phyloP scores from a whole-genome alignment of 1,140 invertebrate species.

The Cydia splendana region DNA sequence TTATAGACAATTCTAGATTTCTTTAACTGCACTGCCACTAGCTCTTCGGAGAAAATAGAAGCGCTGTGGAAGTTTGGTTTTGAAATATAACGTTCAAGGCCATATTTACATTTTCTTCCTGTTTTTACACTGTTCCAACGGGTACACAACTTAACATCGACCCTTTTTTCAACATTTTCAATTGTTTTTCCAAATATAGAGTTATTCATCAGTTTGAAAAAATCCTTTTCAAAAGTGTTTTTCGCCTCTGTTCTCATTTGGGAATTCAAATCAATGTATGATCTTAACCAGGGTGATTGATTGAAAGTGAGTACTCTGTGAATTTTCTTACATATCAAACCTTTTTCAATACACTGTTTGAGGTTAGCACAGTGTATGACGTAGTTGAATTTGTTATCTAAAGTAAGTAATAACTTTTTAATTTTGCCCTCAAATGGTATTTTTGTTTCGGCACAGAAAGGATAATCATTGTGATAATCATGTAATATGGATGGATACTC shows the following conservation, averaged over 20 bases:
- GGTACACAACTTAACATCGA: slow-evolving; percentile 36
- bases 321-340: neutral
- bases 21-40: slow-evolving; percentile 56
- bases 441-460: slow-evolving; percentile 58
- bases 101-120: slow-evolving; percentile 32
- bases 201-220: slow-evolving; percentile 17
- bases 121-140: too few species aligned
- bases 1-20: slow-evolving; percentile 52
- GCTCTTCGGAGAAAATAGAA: slow-evolving; percentile 59
- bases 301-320: neutral
- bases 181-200: neutral
- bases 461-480: slow-evolving; percentile 67
- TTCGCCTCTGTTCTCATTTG: neutral
- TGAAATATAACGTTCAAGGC: slow-evolving; percentile 39
- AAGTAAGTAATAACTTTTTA: slow-evolving; percentile 57
- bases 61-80: slow-evolving; percentile 58
- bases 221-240: slow-evolving; percentile 12
- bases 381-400: slow-evolving; percentile 40
- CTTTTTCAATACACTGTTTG: neutral
- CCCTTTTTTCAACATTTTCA: slow-evolving; percentile 11
- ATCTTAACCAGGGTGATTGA: neutral
- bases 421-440: slow-evolving; percentile 34
- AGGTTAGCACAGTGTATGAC: neutral
- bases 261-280: slow-evolving; percentile 3
- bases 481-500: slow-evolving; percentile 60